Evolutionary conservation across 2,888 invertebrate species (phyloP), one percentile per base, ranked within the genome.

Genomic region (Melipona bicolor): DNA sequence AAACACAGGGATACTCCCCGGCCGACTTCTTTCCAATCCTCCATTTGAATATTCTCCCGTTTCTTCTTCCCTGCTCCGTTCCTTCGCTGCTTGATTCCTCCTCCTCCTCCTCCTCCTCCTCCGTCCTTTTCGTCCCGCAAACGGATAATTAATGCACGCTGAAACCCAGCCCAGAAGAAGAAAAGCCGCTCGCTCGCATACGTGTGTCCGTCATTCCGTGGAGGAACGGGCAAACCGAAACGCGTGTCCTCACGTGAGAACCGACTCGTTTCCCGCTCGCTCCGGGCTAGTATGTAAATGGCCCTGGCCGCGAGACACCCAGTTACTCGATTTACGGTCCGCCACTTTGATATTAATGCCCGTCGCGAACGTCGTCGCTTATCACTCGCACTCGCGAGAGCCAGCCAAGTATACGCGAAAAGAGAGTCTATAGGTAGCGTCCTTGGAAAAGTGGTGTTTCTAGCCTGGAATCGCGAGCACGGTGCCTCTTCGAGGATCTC

Each of bases 161-260:
- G 80, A 61, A 76, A 72, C 79, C 79, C 75, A 27, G 50, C 59
- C 43, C 61, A 80, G 81, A 81, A 87, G 87, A 90, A 89, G 90
- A 91, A 88, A 85, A 88, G 87, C 70, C 76, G 77, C 32, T 4
- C 62, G 86, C 80, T 83, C 77, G 82, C 72, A 65, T 82, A 76
- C 72, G 64, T 80, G 75, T 68, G 70, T 79, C 79, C 83, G 87
- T 88, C 89, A 88, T 87, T 68, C 65, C 62, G 59, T 76, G 67
- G 82, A 74, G 71, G 83, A 81, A 69, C 69, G 56, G 71, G 64
- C 70, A 68, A 71, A 73, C 65, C 83, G 87, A 90, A 89, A 91
- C 88, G 89, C 85, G 72, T 89, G 91, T 91, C 90, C 81, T 86
- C 81, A 88, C 89, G 92, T 91, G 92, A 92, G 91, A 92, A 92